phyloP scores from a whole-genome alignment of 1,140 invertebrate genomes.

The Drosophila nannoptera region DNA sequence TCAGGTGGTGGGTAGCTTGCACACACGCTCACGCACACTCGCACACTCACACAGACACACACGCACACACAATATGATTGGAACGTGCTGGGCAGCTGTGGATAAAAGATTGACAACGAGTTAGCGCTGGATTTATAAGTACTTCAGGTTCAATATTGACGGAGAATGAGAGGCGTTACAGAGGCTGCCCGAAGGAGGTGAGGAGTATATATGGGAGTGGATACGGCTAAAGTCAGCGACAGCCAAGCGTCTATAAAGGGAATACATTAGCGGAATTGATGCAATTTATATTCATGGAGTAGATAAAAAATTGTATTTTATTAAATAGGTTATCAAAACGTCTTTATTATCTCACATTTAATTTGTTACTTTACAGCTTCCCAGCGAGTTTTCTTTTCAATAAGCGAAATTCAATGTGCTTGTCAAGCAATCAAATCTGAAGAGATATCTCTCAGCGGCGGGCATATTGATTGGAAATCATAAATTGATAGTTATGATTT shows the following conservation, averaged over 20 bases:
- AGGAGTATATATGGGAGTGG: not conserved
- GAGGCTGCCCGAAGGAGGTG: not conserved
- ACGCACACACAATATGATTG: constrained; percentile 19
- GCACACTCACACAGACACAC: constrained; percentile 17
- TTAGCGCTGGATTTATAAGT: constrained; percentile 31
- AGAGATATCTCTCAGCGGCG: constrained; percentile 4
- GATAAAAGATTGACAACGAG: constrained; percentile 46
- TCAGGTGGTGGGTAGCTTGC: constrained; percentile 60
- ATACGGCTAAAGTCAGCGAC: not conserved
- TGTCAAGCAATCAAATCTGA: not conserved
- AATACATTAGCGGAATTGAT: too few species aligned
- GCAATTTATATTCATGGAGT: too few species aligned
- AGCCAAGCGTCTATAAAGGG: too few species aligned
- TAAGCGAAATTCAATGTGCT: not conserved
- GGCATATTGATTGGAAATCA: constrained; percentile 11
- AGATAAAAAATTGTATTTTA: too few species aligned
- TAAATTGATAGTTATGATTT: constrained; percentile 10
- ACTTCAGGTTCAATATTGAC: constrained; percentile 11
- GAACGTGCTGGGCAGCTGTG: constrained; percentile 45
- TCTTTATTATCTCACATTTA: not conserved
- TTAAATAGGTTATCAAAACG: not conserved
- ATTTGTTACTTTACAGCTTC: not conserved
- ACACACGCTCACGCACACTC: constrained; percentile 15
- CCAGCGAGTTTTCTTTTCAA: not conserved
- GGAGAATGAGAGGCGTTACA: constrained; percentile 16